Evolutionary conservation across 2,113 vertebrate genomes (phyloP), one percentile per base, ranked within the genome.

Genomic region (Coregonus clupeaformis): DNA sequence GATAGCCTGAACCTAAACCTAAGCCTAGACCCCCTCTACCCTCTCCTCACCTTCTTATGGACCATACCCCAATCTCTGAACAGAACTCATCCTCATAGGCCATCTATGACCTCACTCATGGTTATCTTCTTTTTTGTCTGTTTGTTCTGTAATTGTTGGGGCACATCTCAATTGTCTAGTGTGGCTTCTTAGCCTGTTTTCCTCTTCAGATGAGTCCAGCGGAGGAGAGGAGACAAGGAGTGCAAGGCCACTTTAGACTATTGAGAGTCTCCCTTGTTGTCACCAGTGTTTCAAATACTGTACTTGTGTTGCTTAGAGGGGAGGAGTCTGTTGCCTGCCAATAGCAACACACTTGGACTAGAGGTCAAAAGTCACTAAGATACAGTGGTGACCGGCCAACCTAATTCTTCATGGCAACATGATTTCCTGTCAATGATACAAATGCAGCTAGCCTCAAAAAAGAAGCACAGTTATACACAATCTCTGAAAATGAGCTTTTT

Each of bases 1-100:
- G 89, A 97, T 95, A 4, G 95, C 96, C 90, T 97, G 93, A 94
- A 74, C 79, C 29, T 14, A 22, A 32, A 63, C 5, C 22, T 30
- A 32, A 11, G 11, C 13, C 67, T 47, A n/a, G 67, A 25, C 18
- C 42, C n/a, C 32, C 80, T 82, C 78, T 88, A 78, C 88, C 78
- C 84, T 86, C 84, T 83, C 75, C 6, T 4, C 65, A 36, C 14
- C 16, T 32, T 42, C 32, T 32, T 42, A 29, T 18, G 4, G 29
- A 16, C 27, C 63, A n/a, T 65, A 29, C 63, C 6, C 25, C 36
- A 75, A 72, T 84, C 82, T 82, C 27, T 29, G 29, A 65, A n/a
- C 29, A 29, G n/a, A 29, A 16, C 25, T 24, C 63, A 65, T 65
- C 88, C 78, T 85, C 86, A 18, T 29, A 30, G 63, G 63, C 65